Conservation (phyloP, 1,140 invertebrate genomes). For the Dryas iulia region DNA sequence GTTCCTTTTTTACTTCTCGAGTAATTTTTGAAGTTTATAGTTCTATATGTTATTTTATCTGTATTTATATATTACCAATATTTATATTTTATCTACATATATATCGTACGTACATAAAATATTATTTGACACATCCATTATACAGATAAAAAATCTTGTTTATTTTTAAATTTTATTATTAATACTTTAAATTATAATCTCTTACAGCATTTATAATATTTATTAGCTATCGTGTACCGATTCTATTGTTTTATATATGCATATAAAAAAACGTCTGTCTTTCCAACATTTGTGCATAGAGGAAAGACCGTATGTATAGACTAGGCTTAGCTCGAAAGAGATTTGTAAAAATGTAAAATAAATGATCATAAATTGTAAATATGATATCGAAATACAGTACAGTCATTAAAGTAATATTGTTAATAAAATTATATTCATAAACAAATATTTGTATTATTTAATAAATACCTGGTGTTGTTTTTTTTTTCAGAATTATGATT, state of each 20-base stretch:
- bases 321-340: conserved; percentile 29
- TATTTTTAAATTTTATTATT: background rate
- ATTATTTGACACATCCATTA: background rate
- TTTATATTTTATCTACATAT: too few relatives aligned
- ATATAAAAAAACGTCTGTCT: conserved; percentile 10
- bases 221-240: background rate
- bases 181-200: background rate
- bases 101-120: too few relatives aligned
- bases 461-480: background rate
- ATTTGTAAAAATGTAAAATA: conserved; percentile 74
- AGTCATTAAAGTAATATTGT: conserved; percentile 79
- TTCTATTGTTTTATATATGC: conserved; percentile 20
- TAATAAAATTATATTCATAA: conserved; percentile 80
- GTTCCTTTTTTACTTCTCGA: too few relatives aligned
- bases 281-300: conserved; percentile 22
- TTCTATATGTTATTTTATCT: too few relatives aligned
- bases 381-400: conserved; percentile 66
- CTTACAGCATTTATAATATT: conserved; percentile 26
- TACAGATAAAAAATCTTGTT: background rate
- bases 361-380: conserved; percentile 72
- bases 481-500: background rate
- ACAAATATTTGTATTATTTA: conserved; percentile 68
- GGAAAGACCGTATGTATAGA: conserved; percentile 29
- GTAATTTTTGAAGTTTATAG: too few relatives aligned
- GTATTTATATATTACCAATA: too few relatives aligned